These are phyloP conservation scores for Drosophila nikananu DNA, from an alignment of 1,140 invertebrate species.

Conservation along the genomic window DNA sequence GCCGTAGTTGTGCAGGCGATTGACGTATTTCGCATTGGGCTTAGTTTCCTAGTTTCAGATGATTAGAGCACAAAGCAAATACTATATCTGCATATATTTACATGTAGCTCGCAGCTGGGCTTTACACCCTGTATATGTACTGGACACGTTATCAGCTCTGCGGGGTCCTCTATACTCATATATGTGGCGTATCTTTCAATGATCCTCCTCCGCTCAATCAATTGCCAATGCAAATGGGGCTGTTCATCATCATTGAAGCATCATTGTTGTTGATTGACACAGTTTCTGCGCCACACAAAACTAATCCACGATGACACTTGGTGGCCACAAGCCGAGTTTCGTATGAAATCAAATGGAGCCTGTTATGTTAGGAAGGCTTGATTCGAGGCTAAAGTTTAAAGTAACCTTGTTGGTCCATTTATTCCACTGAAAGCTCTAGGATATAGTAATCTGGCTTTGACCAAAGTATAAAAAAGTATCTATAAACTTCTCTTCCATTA, in stretches of 20 bases:
- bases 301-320: conserved; percentile 38
- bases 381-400: background rate
- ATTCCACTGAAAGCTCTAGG: background rate
- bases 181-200: conserved; percentile 36
- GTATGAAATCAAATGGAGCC: background rate
- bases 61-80: conserved; percentile 56
- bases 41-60: conserved; percentile 48
- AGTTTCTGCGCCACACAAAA: conserved; percentile 44
- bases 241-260: conserved; percentile 27
- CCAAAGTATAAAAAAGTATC: too few species aligned
- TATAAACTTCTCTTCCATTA: background rate
- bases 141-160: conserved; percentile 31
- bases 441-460: background rate
- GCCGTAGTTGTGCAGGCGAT: conserved; percentile 19
- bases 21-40: conserved; percentile 50
- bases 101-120: conserved; percentile 23
- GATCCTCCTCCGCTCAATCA: conserved; percentile 44
- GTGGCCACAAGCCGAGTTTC: conserved; percentile 17
- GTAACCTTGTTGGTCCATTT: background rate
- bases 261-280: conserved; percentile 52
- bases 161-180: conserved; percentile 37
- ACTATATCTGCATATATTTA: conserved; percentile 24
- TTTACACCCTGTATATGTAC: conserved; percentile 10
- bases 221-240: conserved; percentile 46
- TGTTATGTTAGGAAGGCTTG: background rate